Conservation (phyloP, 2,797 vertebrate genomes). For the Esox lucius region DNA sequence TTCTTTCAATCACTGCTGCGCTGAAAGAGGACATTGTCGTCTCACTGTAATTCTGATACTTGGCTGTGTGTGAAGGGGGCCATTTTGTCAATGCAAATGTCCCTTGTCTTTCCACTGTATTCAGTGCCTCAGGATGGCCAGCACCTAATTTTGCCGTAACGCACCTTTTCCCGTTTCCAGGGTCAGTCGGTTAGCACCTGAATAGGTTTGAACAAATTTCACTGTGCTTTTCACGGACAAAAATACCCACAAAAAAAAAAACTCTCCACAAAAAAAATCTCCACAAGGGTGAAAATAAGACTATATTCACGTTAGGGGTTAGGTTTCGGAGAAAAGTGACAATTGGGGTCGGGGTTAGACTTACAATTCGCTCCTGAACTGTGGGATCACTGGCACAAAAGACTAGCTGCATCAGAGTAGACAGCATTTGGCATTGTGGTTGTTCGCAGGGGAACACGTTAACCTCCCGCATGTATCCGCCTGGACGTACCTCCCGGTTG, state of each 20-base stretch:
- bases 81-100: constrained; percentile 2
- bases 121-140: neutral
- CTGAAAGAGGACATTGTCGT: neutral
- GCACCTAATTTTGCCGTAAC: neutral
- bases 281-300: too few relatives aligned
- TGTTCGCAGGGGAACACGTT: too few relatives aligned
- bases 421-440: too few relatives aligned
- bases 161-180: constrained; percentile 57
- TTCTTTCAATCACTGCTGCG: neutral
- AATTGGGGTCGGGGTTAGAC: too few relatives aligned
- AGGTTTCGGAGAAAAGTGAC: neutral
- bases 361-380: too few relatives aligned
- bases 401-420: too few relatives aligned
- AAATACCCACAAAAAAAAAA: too few relatives aligned
- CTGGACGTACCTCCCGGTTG: too few relatives aligned
- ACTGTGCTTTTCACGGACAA: neutral
- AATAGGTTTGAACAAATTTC: neutral
- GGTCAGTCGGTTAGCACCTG: constrained; percentile 64
- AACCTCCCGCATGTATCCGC: too few relatives aligned
- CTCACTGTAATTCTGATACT: neutral
- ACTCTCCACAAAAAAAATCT: too few relatives aligned
- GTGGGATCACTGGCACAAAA: too few relatives aligned
- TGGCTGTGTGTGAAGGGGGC: neutral
- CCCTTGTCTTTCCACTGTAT: neutral
- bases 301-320: neutral